These are phyloP conservation scores for Phyllostomus hastatus DNA, from an alignment of 2,113 vertebrate genomes.

Conservation along the genomic window DNA sequence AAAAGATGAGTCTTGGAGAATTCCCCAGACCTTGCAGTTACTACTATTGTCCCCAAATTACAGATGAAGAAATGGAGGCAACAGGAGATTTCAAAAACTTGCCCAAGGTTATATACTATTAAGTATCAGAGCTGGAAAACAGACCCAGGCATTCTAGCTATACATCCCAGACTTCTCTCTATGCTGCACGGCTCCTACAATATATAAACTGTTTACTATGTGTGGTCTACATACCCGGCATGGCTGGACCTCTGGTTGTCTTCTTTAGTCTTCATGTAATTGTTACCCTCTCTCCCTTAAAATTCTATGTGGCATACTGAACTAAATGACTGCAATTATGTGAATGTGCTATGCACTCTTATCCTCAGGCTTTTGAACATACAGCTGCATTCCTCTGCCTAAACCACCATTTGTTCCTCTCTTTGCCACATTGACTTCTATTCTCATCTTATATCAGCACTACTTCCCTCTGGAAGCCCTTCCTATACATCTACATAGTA, in stretches of 20 bases:
- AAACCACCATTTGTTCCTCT: background rate
- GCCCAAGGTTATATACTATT: background rate
- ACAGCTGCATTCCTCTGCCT: background rate
- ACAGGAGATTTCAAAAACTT: background rate
- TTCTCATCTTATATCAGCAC: background rate
- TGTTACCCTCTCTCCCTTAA: background rate
- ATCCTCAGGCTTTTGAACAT: background rate
- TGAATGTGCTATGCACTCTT: background rate
- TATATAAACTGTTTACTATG: background rate
- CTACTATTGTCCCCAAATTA: background rate
- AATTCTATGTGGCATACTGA: background rate
- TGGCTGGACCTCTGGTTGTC: background rate
- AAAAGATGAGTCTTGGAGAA: background rate
- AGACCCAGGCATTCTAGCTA: background rate
- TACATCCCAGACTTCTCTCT: background rate
- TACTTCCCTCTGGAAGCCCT: background rate
- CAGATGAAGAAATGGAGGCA: background rate
- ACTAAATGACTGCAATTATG: background rate
- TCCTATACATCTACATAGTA: background rate
- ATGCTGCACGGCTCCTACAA: background rate
- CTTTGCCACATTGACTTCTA: background rate
- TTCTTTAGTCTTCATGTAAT: background rate
- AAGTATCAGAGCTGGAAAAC: background rate
- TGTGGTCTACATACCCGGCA: background rate
- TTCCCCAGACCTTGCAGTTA: background rate